A percentile compares a stretch with the other conserved stretches of the same genome.
Evolutionary conservation across 2,113 vertebrate species (phyloP).

Genomic region (Ctenodactylus gundi): DNA sequence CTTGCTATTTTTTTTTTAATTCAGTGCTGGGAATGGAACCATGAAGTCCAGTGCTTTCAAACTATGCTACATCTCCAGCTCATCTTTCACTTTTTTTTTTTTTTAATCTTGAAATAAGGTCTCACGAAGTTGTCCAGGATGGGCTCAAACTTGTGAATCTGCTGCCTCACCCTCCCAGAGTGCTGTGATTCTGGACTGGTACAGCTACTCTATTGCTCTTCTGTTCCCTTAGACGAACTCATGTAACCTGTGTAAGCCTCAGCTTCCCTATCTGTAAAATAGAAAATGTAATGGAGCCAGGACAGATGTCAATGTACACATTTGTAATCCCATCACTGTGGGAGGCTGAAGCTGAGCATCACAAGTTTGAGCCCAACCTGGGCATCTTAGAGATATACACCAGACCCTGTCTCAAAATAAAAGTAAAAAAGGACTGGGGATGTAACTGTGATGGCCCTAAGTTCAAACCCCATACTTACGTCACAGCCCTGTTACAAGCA

Average conservation of each 20-base stretch:
- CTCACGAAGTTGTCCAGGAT: too few relatives aligned
- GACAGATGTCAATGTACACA: background rate
- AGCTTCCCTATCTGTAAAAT: background rate
- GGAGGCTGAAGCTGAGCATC: background rate
- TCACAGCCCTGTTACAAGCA: background rate
- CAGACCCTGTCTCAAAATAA: background rate
- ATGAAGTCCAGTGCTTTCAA: too few relatives aligned
- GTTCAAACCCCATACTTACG: background rate
- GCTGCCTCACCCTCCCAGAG: too few relatives aligned
- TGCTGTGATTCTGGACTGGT: background rate
- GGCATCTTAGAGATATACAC: background rate
- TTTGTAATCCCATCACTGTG: background rate
- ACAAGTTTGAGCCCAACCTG: background rate
- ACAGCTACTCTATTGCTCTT: too few relatives aligned
- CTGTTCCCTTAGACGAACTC: too few relatives aligned
- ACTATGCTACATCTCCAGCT: too few relatives aligned
- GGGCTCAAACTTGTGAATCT: too few relatives aligned
- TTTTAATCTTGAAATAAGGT: too few relatives aligned
- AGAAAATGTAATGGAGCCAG: background rate
- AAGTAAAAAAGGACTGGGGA: background rate
- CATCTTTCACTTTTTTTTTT: too few relatives aligned
- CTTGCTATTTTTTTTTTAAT: too few relatives aligned
- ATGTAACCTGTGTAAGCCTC: background rate
- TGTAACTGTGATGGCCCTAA: background rate
- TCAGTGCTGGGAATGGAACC: too few relatives aligned